Percentiles rank a stretch among this genome's conserved stretches.
phyloP scores from a whole-genome alignment of 2,888 invertebrate genomes.

The Megamerina dolium region DNA sequence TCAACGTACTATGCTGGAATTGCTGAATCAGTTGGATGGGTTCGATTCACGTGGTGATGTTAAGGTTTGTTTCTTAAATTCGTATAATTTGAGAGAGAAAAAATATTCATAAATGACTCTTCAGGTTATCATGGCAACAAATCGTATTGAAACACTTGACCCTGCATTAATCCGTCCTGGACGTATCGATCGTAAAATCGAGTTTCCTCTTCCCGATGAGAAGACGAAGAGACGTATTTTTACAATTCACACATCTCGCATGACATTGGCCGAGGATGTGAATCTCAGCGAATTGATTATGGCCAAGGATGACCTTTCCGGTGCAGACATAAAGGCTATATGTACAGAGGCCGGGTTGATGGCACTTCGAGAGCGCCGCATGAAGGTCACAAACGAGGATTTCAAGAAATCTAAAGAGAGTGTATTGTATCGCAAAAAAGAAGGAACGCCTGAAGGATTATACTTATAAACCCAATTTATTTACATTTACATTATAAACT shows the following conservation, averaged over 20 bases:
- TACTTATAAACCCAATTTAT: slow-evolving; percentile 72
- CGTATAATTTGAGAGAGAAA: not conserved
- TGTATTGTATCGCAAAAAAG: slow-evolving; percentile 97
- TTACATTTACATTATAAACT: slow-evolving; percentile 15
- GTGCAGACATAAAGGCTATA: slow-evolving; percentile 96
- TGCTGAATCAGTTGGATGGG: slow-evolving; percentile 97
- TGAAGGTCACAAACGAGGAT: slow-evolving; percentile 99
- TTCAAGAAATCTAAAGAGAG: slow-evolving; percentile 99
- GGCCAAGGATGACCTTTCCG: slow-evolving; percentile 99
- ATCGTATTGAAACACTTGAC: slow-evolving; percentile 96
- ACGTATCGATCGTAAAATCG: slow-evolving; percentile 98
- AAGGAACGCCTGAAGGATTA: slow-evolving; percentile 97
- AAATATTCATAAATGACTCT: too few relatives aligned
- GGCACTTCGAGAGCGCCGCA: slow-evolving; percentile 93
- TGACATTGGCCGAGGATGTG: slow-evolving; percentile 96
- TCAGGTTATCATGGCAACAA: slow-evolving; percentile 94
- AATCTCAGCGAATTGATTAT: slow-evolving; percentile 95
- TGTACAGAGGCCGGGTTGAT: slow-evolving; percentile 99
- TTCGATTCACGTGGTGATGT: slow-evolving; percentile 96
- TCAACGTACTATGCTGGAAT: slow-evolving; percentile 98
- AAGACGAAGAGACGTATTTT: slow-evolving; percentile 96
- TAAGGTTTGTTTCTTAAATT: slow-evolving; percentile 57
- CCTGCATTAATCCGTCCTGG: slow-evolving; percentile 98
- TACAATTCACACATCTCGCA: slow-evolving; percentile 96
- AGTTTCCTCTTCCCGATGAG: slow-evolving; percentile 98